A percentile compares a stretch with the other conserved stretches of the same genome.
Conservation (phyloP, 1,140 invertebrate genomes). For the Ylistrum balloti region DNA sequence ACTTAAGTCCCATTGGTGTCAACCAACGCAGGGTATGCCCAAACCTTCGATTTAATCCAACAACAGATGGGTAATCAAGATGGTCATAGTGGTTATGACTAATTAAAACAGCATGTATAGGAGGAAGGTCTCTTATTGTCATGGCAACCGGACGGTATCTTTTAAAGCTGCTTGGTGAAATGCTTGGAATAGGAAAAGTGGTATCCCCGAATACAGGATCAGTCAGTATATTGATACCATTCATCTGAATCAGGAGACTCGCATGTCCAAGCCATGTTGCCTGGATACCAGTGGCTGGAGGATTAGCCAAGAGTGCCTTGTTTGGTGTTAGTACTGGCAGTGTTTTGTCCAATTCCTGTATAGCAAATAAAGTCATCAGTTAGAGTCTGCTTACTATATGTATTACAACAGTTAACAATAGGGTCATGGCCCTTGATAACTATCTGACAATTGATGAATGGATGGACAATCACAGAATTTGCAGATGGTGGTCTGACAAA, state of each 20-base stretch:
- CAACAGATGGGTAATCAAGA: slow-evolving; percentile 80
- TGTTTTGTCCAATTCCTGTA: slow-evolving; percentile 58
- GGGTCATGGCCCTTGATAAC: too few relatives aligned
- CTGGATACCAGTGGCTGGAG: slow-evolving; percentile 44
- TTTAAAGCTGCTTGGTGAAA: slow-evolving; percentile 68
- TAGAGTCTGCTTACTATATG: too few relatives aligned
- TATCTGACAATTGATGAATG: too few relatives aligned
- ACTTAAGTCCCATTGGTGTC: slow-evolving; percentile 79
- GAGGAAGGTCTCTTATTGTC: slow-evolving; percentile 80
- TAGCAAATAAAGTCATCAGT: too few relatives aligned
- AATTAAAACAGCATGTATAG: slow-evolving; percentile 83
- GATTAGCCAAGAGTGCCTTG: slow-evolving; percentile 6
- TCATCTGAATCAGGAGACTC: slow-evolving; percentile 79
- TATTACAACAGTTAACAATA: too few relatives aligned
- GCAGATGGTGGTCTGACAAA: too few relatives aligned
- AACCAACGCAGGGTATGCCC: slow-evolving; percentile 81
- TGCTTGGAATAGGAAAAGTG: slow-evolving; percentile 62
- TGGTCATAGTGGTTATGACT: slow-evolving; percentile 84
- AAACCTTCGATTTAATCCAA: slow-evolving; percentile 76
- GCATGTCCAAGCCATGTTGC: slow-evolving; percentile 82
- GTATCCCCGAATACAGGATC: slow-evolving; percentile 79
- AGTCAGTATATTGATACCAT: slow-evolving; percentile 79
- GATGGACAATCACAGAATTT: too few relatives aligned
- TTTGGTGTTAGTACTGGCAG: slow-evolving; percentile 55
- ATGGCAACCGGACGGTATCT: slow-evolving; percentile 81